Conservation (phyloP, 2,113 vertebrate species). For the Gyps fulvus region DNA sequence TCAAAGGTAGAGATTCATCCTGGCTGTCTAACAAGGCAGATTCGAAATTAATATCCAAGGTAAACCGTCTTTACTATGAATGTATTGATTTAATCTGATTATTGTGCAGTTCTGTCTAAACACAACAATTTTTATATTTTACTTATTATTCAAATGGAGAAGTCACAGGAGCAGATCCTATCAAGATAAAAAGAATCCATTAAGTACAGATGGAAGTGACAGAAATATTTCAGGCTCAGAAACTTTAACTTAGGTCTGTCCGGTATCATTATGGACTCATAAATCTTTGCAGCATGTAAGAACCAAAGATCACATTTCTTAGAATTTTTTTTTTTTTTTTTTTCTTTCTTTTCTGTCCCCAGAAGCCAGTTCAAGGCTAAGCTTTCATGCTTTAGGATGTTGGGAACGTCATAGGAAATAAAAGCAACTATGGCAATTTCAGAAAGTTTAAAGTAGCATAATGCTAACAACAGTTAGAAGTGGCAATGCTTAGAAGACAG, state of each 20-base stretch:
- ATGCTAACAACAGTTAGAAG: background rate
- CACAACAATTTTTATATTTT: slow-evolving; percentile 6
- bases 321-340: background rate
- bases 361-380: background rate
- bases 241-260: slow-evolving; percentile 4
- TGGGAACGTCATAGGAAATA: background rate
- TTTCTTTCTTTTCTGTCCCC: background rate
- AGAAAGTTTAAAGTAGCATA: background rate
- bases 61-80: background rate
- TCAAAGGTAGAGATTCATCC: background rate
- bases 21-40: background rate
- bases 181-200: slow-evolving; percentile 9
- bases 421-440: background rate
- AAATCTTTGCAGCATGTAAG: slow-evolving; percentile 9
- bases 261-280: background rate
- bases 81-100: slow-evolving; percentile 8
- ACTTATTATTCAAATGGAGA: background rate
- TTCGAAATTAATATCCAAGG: background rate
- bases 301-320: slow-evolving; percentile 4
- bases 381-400: background rate
- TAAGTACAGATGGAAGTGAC: background rate
- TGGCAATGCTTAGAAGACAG: background rate
- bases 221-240: background rate
- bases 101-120: background rate
- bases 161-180: background rate